Percentiles rank a stretch among this genome's conserved stretches.
Conservation (phyloP, 2,797 vertebrate genomes). For the Oreortyx pictus region DNA sequence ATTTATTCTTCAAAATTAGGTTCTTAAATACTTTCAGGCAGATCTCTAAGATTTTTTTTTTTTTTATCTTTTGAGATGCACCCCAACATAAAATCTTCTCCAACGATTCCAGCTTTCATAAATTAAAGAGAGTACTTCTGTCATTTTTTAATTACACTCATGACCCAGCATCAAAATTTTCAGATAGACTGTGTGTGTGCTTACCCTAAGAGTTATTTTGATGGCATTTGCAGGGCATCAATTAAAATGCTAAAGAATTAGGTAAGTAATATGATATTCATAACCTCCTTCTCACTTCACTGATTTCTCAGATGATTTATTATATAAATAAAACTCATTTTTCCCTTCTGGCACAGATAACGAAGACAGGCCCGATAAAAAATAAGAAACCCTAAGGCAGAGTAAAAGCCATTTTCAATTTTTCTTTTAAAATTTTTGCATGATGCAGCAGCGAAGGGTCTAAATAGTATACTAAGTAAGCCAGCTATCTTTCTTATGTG, state of each 20-base stretch:
- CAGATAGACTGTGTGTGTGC: neutral
- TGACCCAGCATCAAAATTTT: neutral
- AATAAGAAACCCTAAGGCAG: neutral
- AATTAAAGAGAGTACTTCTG: neutral
- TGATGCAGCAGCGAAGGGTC: neutral
- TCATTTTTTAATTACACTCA: neutral
- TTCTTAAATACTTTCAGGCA: neutral
- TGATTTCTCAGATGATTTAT: neutral
- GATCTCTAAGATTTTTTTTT: neutral
- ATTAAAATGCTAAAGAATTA: neutral
- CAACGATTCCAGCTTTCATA: neutral
- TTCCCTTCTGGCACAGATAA: neutral
- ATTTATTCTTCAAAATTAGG: neutral
- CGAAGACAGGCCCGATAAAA: neutral
- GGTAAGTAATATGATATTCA: neutral
- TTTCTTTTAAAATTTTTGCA: slow-evolving; percentile 3
- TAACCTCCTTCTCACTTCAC: neutral
- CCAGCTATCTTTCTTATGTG: neutral
- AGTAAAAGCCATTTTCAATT: neutral
- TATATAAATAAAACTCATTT: neutral
- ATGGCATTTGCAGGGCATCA: neutral
- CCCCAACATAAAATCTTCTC: neutral
- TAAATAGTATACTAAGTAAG: neutral
- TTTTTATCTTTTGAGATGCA: neutral
- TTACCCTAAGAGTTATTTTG: neutral